Conservation (phyloP, 1,140 invertebrate species). For the Lordiphosa collinella region DNA sequence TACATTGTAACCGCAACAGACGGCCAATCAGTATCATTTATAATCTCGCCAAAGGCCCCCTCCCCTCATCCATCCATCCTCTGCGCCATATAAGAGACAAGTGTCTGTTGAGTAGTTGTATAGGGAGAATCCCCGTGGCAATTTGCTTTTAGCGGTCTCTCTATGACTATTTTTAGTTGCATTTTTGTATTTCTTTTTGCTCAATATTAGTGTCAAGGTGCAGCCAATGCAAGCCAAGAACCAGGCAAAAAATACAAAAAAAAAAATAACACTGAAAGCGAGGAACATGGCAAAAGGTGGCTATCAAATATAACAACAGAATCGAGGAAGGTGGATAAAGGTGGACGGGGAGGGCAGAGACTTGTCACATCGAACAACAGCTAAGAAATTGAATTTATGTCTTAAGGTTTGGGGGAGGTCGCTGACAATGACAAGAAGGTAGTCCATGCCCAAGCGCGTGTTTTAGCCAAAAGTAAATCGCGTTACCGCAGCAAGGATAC, state of each 20-base stretch:
- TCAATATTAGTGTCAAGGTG: slow-evolving; percentile 51
- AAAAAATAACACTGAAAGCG: too few species aligned
- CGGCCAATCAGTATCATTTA: too few species aligned
- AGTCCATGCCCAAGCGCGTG: slow-evolving; percentile 4
- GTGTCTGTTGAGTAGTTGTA: slow-evolving; percentile 4
- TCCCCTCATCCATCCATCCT: too few species aligned
- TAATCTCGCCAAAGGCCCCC: too few species aligned
- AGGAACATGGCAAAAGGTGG: too few species aligned
- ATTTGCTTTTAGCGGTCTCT: slow-evolving; percentile 30
- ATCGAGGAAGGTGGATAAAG: slow-evolving; percentile 2
- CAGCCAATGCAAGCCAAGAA: slow-evolving; percentile 13
- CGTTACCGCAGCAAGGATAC: slow-evolving; percentile 32
- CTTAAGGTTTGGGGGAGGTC: slow-evolving; percentile 6
- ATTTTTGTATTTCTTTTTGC: slow-evolving; percentile 18
- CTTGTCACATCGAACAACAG: slow-evolving; percentile 20
- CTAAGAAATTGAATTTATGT: slow-evolving; percentile 30
- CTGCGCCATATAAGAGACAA: not conserved
- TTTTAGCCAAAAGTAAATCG: slow-evolving; percentile 30
- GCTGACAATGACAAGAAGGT: slow-evolving; percentile 28
- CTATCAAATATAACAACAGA: too few species aligned
- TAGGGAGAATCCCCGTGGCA: slow-evolving; percentile 13
- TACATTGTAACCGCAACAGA: too few species aligned
- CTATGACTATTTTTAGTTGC: slow-evolving; percentile 44
- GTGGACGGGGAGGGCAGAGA: not conserved
- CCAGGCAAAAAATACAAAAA: too few species aligned